Conservation (phyloP, 2,888 invertebrate genomes). For the Plagodis dolabraria region DNA sequence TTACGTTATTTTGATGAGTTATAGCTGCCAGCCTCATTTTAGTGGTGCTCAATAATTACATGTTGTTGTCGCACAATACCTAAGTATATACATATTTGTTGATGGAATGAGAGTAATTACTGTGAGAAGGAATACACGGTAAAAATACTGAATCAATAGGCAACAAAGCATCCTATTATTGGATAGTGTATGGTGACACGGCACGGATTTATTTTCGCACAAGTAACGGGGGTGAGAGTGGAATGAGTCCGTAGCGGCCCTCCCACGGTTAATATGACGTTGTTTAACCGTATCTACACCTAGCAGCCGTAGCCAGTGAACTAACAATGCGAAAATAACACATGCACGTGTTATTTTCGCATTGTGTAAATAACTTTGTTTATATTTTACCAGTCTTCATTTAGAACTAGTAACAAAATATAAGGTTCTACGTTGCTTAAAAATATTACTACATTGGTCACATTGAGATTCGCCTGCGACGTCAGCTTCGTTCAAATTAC, state of each 20-base stretch:
- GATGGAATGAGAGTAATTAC: neutral
- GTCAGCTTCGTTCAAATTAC: constrained; percentile 10
- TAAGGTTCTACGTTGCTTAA: neutral
- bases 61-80: too few relatives aligned
- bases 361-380: constrained; percentile 2
- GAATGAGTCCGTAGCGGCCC: constrained; percentile 39
- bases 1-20: constrained; percentile 12
- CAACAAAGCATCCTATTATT: neutral
- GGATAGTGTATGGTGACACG: constrained; percentile 5
- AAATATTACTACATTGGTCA: too few relatives aligned
- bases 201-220: constrained; percentile 26
- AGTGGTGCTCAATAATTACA: too few relatives aligned
- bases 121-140: constrained; percentile 22
- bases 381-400: too few relatives aligned
- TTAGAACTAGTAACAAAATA: too few relatives aligned
- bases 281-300: constrained; percentile 48
- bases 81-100: too few relatives aligned
- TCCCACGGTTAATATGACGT: constrained; percentile 54
- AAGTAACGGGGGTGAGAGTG: constrained; percentile 42
- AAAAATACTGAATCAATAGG: constrained; percentile 13
- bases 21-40: neutral
- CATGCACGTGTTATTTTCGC: too few relatives aligned
- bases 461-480: too few relatives aligned
- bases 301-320: constrained; percentile 31
- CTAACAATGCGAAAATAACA: constrained; percentile 12